Evolutionary conservation across 2,888 invertebrate species (phyloP).

Genomic region (Cinara cedri): DNA sequence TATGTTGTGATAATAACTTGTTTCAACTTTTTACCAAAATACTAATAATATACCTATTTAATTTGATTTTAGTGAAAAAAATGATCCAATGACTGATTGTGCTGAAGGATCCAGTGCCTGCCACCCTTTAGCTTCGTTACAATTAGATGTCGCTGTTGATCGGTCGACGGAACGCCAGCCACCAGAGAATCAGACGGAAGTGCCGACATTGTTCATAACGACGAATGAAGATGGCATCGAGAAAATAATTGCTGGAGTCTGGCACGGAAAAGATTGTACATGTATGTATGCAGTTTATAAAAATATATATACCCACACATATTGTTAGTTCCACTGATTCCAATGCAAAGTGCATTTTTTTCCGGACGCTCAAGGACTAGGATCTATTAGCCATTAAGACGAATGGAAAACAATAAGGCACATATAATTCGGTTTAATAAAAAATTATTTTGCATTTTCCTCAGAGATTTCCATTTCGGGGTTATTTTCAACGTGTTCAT

Average conservation of each 20-base stretch:
- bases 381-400: too few relatives aligned
- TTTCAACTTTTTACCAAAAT: not conserved
- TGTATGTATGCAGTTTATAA: slow-evolving; percentile 19
- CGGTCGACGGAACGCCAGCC: slow-evolving; percentile 30
- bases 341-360: too few relatives aligned
- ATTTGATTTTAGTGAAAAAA: slow-evolving; percentile 29
- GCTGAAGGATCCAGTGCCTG: slow-evolving; percentile 28
- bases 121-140: slow-evolving; percentile 43
- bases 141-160: slow-evolving; percentile 42
- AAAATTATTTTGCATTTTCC: too few relatives aligned
- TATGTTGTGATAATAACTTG: too few relatives aligned
- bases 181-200: slow-evolving; percentile 40
- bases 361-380: too few relatives aligned
- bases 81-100: slow-evolving; percentile 47
- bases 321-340: too few relatives aligned
- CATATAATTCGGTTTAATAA: too few relatives aligned
- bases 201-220: slow-evolving; percentile 35
- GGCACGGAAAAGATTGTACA: slow-evolving; percentile 41
- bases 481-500: too few relatives aligned
- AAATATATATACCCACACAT: too few relatives aligned
- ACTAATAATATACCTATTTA: not conserved
- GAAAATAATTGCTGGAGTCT: slow-evolving; percentile 39
- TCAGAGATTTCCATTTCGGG: too few relatives aligned
- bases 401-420: too few relatives aligned
- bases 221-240: slow-evolving; percentile 35